Conservation (phyloP, 2,797 vertebrate genomes). For the Phaenicophaeus curvirostris region DNA sequence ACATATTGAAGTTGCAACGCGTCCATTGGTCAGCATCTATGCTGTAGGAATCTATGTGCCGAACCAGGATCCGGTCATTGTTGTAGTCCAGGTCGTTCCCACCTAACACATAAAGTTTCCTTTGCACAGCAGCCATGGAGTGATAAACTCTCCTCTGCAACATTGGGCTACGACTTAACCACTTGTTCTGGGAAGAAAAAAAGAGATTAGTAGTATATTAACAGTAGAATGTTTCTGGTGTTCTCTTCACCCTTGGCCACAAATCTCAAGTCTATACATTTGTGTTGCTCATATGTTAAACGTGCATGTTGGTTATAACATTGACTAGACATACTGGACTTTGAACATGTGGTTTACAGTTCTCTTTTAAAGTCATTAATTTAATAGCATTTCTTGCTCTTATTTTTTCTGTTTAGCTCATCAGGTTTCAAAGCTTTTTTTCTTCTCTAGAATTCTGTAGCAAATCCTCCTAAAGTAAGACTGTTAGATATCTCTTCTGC, state of each 20-base stretch:
- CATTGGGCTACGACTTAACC: slow-evolving; percentile 93
- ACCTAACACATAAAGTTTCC: slow-evolving; percentile 92
- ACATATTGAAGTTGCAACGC: slow-evolving; percentile 91
- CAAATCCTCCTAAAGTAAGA: slow-evolving; percentile 23
- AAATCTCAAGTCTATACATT: neutral
- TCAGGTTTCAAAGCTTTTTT: neutral
- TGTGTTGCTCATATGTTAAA: neutral
- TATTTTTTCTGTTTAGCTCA: slow-evolving; percentile 6
- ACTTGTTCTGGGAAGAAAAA: slow-evolving; percentile 85
- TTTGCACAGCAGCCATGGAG: slow-evolving; percentile 92
- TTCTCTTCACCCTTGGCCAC: neutral
- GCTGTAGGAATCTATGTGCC: slow-evolving; percentile 94
- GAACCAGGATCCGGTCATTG: slow-evolving; percentile 94
- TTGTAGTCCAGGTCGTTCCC: slow-evolving; percentile 97
- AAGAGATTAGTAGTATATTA: neutral
- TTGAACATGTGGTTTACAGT: neutral
- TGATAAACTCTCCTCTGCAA: slow-evolving; percentile 95
- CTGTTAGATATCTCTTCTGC: neutral
- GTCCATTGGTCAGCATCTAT: slow-evolving; percentile 96
- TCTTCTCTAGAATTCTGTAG: neutral
- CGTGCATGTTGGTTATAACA: neutral
- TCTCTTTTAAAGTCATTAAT: neutral
- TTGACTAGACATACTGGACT: neutral
- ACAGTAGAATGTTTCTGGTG: neutral
- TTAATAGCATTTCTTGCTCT: neutral